Evolutionary conservation across 2,888 invertebrate species (phyloP).

Genomic region (Galerucella nymphaeae): DNA sequence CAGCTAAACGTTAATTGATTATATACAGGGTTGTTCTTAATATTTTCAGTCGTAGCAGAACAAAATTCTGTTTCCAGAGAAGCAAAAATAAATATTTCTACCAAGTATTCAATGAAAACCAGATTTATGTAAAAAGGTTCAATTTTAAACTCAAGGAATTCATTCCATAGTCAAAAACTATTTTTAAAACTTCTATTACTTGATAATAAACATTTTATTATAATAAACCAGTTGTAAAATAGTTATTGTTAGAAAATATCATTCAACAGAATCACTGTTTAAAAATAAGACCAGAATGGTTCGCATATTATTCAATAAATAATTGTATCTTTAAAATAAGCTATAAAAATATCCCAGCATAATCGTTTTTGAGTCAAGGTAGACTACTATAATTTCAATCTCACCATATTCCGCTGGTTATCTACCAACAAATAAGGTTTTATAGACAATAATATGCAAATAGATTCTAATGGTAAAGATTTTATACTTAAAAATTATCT

Average conservation of each 20-base stretch:
- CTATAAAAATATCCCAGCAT: conserved; percentile 4
- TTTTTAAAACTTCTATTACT: too few relatives aligned
- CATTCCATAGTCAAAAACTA: too few relatives aligned
- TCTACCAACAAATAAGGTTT: conserved; percentile 1
- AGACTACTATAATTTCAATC: conserved; percentile 32
- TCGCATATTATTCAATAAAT: background rate
- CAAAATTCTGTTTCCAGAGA: too few relatives aligned
- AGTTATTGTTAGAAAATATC: too few relatives aligned
- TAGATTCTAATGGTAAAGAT: background rate
- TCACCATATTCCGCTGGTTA: background rate
- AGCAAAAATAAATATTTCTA: too few relatives aligned
- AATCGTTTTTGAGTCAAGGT: conserved; percentile 41
- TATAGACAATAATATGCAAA: background rate
- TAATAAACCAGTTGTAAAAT: too few relatives aligned
- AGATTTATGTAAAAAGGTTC: too few relatives aligned
- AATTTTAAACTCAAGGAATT: too few relatives aligned
- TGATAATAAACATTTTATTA: too few relatives aligned
- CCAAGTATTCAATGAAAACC: too few relatives aligned
- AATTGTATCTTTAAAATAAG: background rate
- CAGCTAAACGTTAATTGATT: too few relatives aligned
- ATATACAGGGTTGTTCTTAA: background rate
- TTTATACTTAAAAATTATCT: background rate
- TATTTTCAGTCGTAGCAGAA: too few relatives aligned
- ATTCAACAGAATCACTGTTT: background rate
- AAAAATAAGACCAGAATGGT: background rate